Conservation (phyloP, 2,797 vertebrate genomes). For the Microhierax caerulescens region DNA sequence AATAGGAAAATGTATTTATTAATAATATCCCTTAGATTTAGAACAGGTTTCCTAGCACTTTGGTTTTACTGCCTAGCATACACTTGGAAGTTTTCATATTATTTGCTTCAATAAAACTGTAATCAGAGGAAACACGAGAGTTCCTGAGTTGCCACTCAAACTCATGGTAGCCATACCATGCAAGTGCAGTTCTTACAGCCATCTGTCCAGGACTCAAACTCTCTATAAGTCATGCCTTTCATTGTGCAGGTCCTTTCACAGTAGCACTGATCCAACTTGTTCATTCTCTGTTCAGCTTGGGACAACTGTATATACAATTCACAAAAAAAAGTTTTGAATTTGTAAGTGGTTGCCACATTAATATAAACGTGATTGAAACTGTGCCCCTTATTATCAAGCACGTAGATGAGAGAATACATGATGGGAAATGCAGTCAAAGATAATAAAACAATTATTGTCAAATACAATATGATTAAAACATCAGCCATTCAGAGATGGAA, state of each 20-base stretch:
- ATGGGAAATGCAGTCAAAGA: background rate
- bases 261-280: conserved; percentile 94
- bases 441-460: background rate
- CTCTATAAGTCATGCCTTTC: conserved; percentile 91
- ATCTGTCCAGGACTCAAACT: conserved; percentile 92
- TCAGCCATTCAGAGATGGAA: background rate
- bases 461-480: background rate
- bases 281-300: conserved; percentile 95
- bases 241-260: conserved; percentile 94
- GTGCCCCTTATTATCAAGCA: background rate
- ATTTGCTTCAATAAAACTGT: conserved; percentile 15
- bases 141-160: background rate
- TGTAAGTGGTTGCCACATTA: background rate
- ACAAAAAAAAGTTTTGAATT: conserved; percentile 31
- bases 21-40: background rate
- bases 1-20: background rate
- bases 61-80: background rate
- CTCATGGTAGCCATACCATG: conserved; percentile 84
- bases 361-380: background rate
- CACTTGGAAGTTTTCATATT: conserved; percentile 14
- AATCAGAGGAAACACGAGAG: background rate
- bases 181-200: conserved; percentile 98
- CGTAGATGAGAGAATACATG: background rate
- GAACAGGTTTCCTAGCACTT: background rate
- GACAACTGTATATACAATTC: conserved; percentile 83